Evolutionary conservation across 2,888 invertebrate genomes (phyloP), one percentile per base, ranked within the genome.

Genomic region (Zhuqinia jingwanae): DNA sequence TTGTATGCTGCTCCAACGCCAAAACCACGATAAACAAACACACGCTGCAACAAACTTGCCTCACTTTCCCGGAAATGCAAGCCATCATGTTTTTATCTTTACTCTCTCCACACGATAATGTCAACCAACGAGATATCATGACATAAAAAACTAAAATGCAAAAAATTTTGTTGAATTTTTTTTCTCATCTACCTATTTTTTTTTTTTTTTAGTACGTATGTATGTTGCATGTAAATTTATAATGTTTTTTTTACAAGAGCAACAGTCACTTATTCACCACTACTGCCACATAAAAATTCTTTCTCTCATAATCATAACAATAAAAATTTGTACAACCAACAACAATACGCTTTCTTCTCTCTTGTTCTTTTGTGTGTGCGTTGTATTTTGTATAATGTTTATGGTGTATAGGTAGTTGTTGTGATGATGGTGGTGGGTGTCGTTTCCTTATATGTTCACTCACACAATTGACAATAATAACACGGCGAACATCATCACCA

Each of bases 41-140:
- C 42, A 84, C 84, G 45, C 84, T 77, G 30, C 84, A 84, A 30
- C 84, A 84, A 53, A 42, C 84, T 27, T 84, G 84, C 58, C 53
- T 84, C 10, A 84, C 77, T 56, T 56, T 76, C n/a, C 84, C 84
- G 77, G 84, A 77, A 45, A 68, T 76, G 56, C 84, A 77, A 77
- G 77, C 65, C 84, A 84, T 84, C 45, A 8, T n/a, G n/a, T 63
- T 83, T 81, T 65, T 47, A 58, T 79, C 50, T 79, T 17, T 65
- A 20, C 77, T 77, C 25, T 20, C 36, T 78, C 63, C 60, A 25
- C 73, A 73, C 47, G 22, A 42, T 36, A 36, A 6, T 8, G 36
- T 36, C 36, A 36, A 36, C 36, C 36, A 3, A 3, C 36, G 36
- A 1, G n/a, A 56, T 53, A 53, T 56, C 20, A 56, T 77, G 25